Evolutionary conservation across 2,113 vertebrate genomes (phyloP), one percentile per base, ranked within the genome.

Genomic region (Thalassarche chlororhynchos): DNA sequence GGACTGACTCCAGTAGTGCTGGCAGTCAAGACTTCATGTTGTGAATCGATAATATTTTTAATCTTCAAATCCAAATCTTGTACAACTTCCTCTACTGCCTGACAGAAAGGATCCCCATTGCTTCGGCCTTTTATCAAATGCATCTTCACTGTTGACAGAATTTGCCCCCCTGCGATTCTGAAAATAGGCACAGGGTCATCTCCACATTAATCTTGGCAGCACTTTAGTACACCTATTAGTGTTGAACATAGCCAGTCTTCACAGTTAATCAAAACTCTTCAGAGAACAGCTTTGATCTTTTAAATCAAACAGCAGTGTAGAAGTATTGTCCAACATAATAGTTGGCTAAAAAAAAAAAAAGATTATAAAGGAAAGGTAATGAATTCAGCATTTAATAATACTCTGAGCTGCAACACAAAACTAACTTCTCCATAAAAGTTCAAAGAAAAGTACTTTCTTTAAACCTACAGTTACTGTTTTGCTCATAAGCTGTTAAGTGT

Each of bases 81-180:
- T 80, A 98, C 95, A 24, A 98, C 98, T 95, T 99, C 98, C 71
- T 99, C 99, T 17, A 98, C 98, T 24, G 98, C 99, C 71, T 95
- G 93, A 81, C 89, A 98, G 78, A 99, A 98, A 21, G 95, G 91
- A 89, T 99, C 99, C 92, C 97, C 98, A 66, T 97, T 98, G 98
- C 98, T 98, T 97, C 96, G 98, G 86, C 99, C 99, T 98, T 99
- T 99, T 94, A 99, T 98, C 96, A 99, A 96, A 70, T 94, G 98
- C 25, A 97, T 98, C 98, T 98, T 99, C 96, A 99, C 98, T 97
- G 98, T 94, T 12, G 98, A 97, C 87, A 99, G 98, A 96, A 99
- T 98, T 95, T 84, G 97, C 75, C 97, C 93, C 72, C 98, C 99
- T 82, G 99, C 99, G 0, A 93, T 74, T 94, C 99, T 99, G 98